phyloP scores from a whole-genome alignment of 1,140 invertebrate species.

The Cherax destructor region DNA sequence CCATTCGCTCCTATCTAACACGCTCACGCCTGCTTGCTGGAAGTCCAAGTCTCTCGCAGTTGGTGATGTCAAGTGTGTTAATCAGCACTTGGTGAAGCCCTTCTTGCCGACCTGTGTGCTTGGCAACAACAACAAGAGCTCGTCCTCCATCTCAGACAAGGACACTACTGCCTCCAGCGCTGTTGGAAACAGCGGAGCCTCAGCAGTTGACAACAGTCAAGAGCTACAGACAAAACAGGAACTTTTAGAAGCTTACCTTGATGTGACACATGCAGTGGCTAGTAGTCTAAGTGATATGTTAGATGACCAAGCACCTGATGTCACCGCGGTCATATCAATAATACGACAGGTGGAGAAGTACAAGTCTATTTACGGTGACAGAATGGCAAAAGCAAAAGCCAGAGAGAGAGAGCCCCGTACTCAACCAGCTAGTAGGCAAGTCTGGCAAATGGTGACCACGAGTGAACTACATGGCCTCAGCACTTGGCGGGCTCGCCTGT shows the following conservation, averaged over 20 bases:
- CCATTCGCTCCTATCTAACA: no score
- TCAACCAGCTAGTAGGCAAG: no score
- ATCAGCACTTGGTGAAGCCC: slow-evolving; percentile 41
- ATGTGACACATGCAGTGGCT: slow-evolving; percentile 39
- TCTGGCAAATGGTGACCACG: no score
- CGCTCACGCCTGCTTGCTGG: no score
- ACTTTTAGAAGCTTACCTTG: slow-evolving; percentile 38
- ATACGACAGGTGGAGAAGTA: slow-evolving; percentile 33
- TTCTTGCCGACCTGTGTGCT: background rate
- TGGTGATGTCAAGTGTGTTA: slow-evolving; percentile 27
- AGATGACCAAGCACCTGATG: slow-evolving; percentile 43
- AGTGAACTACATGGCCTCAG: no score
- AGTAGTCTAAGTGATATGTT: slow-evolving; percentile 47
- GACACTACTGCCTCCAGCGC: background rate
- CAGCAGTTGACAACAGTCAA: slow-evolving; percentile 22
- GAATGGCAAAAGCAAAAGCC: no score
- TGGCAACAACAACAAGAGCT: background rate
- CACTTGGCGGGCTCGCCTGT: no score
- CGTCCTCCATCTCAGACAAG: slow-evolving; percentile 9
- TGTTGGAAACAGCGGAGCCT: background rate
- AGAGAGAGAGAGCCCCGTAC: no score
- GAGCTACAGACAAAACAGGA: slow-evolving; percentile 41
- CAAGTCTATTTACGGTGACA: no score
- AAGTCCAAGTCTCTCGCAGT: no score
- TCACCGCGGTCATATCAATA: slow-evolving; percentile 39